Evolutionary conservation across 2,888 invertebrate species (phyloP), one percentile per base, ranked within the genome.

Genomic region (Notodonta dromedarius): DNA sequence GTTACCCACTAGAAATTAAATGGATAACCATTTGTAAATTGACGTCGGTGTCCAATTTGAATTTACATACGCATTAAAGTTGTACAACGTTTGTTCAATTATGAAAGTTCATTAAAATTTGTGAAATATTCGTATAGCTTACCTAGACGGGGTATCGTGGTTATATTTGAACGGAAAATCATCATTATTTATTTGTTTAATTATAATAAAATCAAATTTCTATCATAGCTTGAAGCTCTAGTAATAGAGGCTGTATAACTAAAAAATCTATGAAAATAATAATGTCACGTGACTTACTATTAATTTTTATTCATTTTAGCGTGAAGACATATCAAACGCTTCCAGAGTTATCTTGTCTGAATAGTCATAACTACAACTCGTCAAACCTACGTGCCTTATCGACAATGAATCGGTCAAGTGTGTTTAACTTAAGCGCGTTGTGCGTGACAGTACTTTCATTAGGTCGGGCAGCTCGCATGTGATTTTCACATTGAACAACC

Each of bases 21-120:
- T 88, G 88, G 80, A 89, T 86, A 86, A 82, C 82, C 80, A 79
- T 83, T 83, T 84, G 82, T 5, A 87, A 88, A 88, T 87, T 78
- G 83, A 77, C 80, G 73, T 76, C 78, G 80, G 77, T 73, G 73
- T 73, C 66, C 65, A 60, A 64, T 64, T 64, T 61, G 53, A 54
- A 88, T 88, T 88, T 85, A 74, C 86, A 87, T 86, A 80, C 69
- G 77, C 78, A 84, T 80, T 71, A 74, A 72, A 73, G 56, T 68
- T 73, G 16, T 60, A 50, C 59, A 59, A 60, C 58, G 64, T 70
- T 69, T 56, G 66, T 73, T 69, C 65, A 70, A 66, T 76, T 67
- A 63, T 62, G 66, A 62, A 74, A 59, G 58, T 66, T 70, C 58
- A 64, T 69, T 46, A 61, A 66, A 59, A 53, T 61, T 64, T 61